Evolutionary conservation across 2,888 invertebrate species (phyloP), one percentile per base, ranked within the genome.

Genomic region (Clepsis dumicolana): DNA sequence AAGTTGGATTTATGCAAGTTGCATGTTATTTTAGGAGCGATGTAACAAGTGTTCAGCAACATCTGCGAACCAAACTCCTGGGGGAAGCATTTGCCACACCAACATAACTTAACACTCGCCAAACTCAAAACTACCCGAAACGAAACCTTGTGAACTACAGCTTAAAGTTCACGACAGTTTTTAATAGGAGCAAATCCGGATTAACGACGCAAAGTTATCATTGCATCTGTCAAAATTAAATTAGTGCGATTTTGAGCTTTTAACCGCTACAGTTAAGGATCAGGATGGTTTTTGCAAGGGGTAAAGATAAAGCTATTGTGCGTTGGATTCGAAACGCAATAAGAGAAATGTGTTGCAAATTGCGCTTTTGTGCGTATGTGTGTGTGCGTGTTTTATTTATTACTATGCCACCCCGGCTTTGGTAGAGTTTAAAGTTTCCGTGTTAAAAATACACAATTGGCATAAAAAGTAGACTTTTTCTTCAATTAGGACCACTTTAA

Each of bases 31-130:
- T 70, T 70, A 73, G 74, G 71, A 38, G 59, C 41, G 52, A 27
- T 72, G 81, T 84, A 80, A 84, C 86, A 87, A 87, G 87, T 86
- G 87, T 83, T 82, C 74, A 74, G 71, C 74, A 77, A 76, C 87
- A 88, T 87, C 87, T 87, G 86, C 73, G 84, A 73, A 75, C 74
- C 72, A 75, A 77, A 76, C 78, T 79, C 81, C 73, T 75, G 77
- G 80, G 79, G 77, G 77, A 78, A 59, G 60, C 71, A 74, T 76
- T 72, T 73, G 64, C 32, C 27, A 69, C 44, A 70, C 71, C 65
- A 72, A 72, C 70, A 71, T 73, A 73, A 60, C 64, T 48, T 27
- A 63, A 24, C 65, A 16, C 7, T 61, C 57, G 3, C 16, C 7
- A 29, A 48, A 64, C 44, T 32, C 24, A 10, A 41, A 68, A 25